Conservation (phyloP, 2,888 invertebrate species). For the Pasiphila rectangulata region DNA sequence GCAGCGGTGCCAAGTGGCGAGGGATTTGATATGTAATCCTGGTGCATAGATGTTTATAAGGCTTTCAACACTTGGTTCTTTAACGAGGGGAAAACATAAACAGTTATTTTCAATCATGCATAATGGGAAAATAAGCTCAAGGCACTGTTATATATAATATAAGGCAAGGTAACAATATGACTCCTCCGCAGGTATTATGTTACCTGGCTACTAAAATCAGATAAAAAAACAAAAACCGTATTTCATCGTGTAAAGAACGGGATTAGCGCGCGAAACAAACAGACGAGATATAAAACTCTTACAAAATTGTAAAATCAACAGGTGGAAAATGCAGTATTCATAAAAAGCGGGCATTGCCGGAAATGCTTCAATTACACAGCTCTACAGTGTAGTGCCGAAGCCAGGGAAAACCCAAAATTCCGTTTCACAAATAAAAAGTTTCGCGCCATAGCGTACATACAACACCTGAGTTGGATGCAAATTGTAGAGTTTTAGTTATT, state of each 20-base stretch:
- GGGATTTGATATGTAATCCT: slow-evolving; percentile 7
- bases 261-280: slow-evolving; percentile 20
- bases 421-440: neutral
- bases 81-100: neutral
- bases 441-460: neutral
- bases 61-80: neutral
- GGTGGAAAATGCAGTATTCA: slow-evolving; percentile 25
- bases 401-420: too few relatives aligned
- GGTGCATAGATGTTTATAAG: neutral
- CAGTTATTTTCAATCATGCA: neutral
- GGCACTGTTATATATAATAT: too few relatives aligned
- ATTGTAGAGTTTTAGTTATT: neutral
- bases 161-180: too few relatives aligned
- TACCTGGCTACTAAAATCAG: slow-evolving; percentile 5
- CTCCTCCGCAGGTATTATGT: too few relatives aligned
- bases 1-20: slow-evolving; percentile 15
- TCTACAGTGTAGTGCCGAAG: slow-evolving; percentile 10
- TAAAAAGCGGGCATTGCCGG: slow-evolving; percentile 22
- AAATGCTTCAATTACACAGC: slow-evolving; percentile 20
- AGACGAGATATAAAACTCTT: slow-evolving; percentile 18
- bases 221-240: slow-evolving; percentile 13
- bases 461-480: neutral
- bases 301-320: slow-evolving; percentile 23
- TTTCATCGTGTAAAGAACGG: slow-evolving; percentile 14
- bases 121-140: too few relatives aligned